Percentiles rank a stretch among this genome's conserved stretches.
These are phyloP conservation scores for Forbesichthys agassizii DNA, from an alignment of 2,113 vertebrate genomes.

Conservation along the genomic window DNA sequence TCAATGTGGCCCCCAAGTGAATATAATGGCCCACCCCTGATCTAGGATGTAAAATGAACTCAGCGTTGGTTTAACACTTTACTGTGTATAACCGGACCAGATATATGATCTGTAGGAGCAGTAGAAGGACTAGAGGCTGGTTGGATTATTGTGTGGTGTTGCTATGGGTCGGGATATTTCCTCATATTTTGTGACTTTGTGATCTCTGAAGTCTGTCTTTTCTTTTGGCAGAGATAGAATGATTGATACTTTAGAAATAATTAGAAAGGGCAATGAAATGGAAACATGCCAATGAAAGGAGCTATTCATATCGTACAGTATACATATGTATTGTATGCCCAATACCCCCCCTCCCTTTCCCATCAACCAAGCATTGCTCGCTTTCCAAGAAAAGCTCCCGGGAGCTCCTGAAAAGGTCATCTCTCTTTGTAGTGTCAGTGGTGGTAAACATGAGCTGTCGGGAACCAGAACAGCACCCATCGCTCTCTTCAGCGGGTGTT, in stretches of 20 bases:
- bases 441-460: too few relatives aligned
- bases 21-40: too few relatives aligned
- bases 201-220: background rate
- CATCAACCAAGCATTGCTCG: background rate
- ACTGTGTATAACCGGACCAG: background rate
- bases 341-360: background rate
- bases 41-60: too few relatives aligned
- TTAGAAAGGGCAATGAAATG: conserved; percentile 66
- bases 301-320: conserved; percentile 23
- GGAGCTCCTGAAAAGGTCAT: too few relatives aligned
- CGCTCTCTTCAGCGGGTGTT: background rate
- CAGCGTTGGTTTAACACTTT: background rate
- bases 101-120: too few relatives aligned
- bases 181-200: background rate
- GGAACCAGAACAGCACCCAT: background rate
- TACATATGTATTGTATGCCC: conserved; percentile 13
- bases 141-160: too few relatives aligned
- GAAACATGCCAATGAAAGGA: conserved; percentile 64
- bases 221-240: conserved; percentile 34
- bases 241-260: conserved; percentile 68
- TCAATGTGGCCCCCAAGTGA: too few relatives aligned
- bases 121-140: too few relatives aligned
- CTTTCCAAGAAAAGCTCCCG: too few relatives aligned
- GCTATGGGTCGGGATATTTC: too few relatives aligned
- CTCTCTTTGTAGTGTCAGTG: too few relatives aligned